Evolutionary conservation across 2,113 vertebrate species (phyloP), one percentile per base, ranked within the genome.

Genomic region (Pyrgilauda ruficollis): DNA sequence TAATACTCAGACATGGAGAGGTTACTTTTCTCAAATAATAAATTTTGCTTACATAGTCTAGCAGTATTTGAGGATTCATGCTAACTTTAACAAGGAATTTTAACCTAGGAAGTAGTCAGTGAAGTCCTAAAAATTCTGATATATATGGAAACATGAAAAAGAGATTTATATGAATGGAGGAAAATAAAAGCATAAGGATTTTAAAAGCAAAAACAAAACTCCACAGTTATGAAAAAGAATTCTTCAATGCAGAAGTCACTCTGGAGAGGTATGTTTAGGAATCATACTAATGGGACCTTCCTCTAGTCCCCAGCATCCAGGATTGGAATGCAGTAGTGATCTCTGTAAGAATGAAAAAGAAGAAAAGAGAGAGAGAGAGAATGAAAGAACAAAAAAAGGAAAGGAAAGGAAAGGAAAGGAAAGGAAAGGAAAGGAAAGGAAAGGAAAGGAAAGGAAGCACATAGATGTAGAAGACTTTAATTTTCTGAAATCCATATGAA

Each of bases 401-500:
- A 37, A 37, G n/a, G n/a, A n/a, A 9, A 14, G n/a, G 8, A 9
- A 41, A 28, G 8, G 3, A 9, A 41, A 3, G 15, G 10, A 12
- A 9, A 19, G 11, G 18, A 6, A 26, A 24, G 41, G 13, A 18
- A 5, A 31, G 9, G 7, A 14, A 15, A 17, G 15, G 7, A 20
- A 4, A 22, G 14, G 7, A 11, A 33, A 17, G 6, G 5, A 9
- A 3, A 33, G 3, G 7, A 67, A 37, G 15, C 1, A 28, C 2
- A 5, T 2, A 2, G 11, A 43, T 67, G 31, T 17, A 3, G 6
- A 9, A 56, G 2, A 61, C 5, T 37, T 68, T 30, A 26, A 30
- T 56, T 79, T 87, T 75, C 84, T 89, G 16, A 49, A 2, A 50
- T 70, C 31, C 50, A 39, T 87, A 55, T 81, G 6, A 52, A 68